Conservation (phyloP, 2,113 vertebrate species). For the Cottus gobio region DNA sequence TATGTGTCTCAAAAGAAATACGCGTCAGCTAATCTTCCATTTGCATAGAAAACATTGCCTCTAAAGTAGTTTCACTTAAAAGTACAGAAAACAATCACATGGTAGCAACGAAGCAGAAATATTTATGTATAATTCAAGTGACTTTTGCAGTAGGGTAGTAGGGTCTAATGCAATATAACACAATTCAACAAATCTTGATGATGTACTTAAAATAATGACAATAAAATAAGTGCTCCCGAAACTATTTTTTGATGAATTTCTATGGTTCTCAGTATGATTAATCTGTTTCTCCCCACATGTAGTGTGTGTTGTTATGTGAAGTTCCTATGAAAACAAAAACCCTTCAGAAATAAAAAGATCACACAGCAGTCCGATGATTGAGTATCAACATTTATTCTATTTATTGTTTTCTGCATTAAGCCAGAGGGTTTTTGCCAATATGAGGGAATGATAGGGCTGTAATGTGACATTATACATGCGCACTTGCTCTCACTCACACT, state of each 20-base stretch:
- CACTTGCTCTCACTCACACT: constrained; percentile 26
- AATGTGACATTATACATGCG: constrained; percentile 41
- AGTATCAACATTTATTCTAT: constrained; percentile 64
- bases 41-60: neutral
- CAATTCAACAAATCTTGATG: neutral
- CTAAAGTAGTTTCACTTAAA: neutral
- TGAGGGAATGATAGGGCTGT: constrained; percentile 25
- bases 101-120: neutral
- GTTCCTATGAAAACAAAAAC: neutral
- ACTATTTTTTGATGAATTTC: neutral
- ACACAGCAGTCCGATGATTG: neutral
- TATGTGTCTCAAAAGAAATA: neutral
- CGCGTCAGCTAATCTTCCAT: neutral
- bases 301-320: neutral
- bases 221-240: neutral
- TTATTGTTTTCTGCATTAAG: constrained; percentile 52
- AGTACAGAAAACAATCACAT: neutral
- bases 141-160: neutral
- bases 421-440: constrained; percentile 37
- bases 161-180: neutral
- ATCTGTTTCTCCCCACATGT: neutral
- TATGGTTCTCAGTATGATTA: neutral
- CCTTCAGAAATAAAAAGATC: neutral
- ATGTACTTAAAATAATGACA: neutral
- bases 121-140: neutral